Evolutionary conservation across 2,113 vertebrate genomes (phyloP).

Genomic region (Ovis canadensis): DNA sequence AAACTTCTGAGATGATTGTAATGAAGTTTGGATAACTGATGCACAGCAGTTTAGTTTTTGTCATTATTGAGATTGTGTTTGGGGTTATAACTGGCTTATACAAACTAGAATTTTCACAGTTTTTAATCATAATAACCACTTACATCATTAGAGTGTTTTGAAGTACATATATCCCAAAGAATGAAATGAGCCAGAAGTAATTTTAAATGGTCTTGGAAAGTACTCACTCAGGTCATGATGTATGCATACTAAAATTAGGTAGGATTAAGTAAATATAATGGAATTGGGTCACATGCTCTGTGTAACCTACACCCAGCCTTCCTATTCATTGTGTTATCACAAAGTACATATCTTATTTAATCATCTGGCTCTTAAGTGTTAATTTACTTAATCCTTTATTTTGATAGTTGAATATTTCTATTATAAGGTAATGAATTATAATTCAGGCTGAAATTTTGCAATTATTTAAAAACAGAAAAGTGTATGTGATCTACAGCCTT

Average conservation of each 20-base stretch:
- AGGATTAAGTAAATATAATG: background rate
- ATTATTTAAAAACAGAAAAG: background rate
- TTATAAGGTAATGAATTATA: background rate
- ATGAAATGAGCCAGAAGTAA: background rate
- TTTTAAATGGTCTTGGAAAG: background rate
- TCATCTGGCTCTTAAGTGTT: background rate
- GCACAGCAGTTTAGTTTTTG: background rate
- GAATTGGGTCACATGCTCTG: background rate
- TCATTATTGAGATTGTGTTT: background rate
- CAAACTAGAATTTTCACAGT: background rate
- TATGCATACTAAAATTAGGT: background rate
- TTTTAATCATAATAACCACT: background rate
- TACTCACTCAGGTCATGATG: background rate
- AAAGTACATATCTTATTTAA: background rate
- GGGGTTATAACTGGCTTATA: background rate
- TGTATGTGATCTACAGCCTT: background rate
- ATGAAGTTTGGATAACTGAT: background rate
- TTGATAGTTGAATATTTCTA: background rate
- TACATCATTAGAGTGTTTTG: background rate
- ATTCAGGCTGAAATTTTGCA: background rate
- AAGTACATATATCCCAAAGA: background rate
- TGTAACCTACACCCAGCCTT: background rate
- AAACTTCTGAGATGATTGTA: background rate
- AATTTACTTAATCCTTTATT: background rate
- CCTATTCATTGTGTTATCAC: background rate